Percentiles rank a stretch among this genome's conserved stretches.
phyloP scores from a whole-genome alignment of 2,113 vertebrate species.

The Strix uralensis region DNA sequence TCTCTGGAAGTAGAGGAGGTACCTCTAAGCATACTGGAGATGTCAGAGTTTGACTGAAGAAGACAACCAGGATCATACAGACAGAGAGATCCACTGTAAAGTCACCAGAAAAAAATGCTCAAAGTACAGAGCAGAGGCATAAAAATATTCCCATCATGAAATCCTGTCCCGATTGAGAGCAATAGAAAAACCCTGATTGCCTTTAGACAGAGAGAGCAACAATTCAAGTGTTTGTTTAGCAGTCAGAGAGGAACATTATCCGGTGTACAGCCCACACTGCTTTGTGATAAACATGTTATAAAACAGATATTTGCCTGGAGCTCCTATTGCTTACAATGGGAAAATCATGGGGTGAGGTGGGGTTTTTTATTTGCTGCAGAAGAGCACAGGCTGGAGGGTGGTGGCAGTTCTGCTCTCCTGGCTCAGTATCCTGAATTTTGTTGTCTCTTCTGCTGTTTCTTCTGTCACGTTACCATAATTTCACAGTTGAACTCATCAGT shows the following conservation, averaged over 20 bases:
- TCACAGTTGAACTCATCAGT: slow-evolving; percentile 10
- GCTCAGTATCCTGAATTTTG: background rate
- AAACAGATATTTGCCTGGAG: slow-evolving; percentile 23
- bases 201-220: background rate
- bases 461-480: background rate
- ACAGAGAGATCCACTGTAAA: background rate
- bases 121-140: background rate
- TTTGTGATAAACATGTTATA: slow-evolving; percentile 24
- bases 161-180: background rate
- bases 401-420: background rate
- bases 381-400: background rate
- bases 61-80: background rate
- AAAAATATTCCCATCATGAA: background rate
- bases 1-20: background rate
- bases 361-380: background rate
- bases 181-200: background rate
- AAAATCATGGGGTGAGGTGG: background rate
- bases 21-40: background rate
- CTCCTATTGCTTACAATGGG: background rate
- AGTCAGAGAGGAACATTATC: slow-evolving; percentile 5
- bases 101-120: background rate
- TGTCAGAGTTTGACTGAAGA: background rate
- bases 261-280: background rate
- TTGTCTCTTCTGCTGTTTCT: background rate
- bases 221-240: slow-evolving; percentile 17